Percentiles rank a stretch among this genome's conserved stretches.
phyloP scores from a whole-genome alignment of 2,888 invertebrate species.

The Coecobrya sp. region DNA sequence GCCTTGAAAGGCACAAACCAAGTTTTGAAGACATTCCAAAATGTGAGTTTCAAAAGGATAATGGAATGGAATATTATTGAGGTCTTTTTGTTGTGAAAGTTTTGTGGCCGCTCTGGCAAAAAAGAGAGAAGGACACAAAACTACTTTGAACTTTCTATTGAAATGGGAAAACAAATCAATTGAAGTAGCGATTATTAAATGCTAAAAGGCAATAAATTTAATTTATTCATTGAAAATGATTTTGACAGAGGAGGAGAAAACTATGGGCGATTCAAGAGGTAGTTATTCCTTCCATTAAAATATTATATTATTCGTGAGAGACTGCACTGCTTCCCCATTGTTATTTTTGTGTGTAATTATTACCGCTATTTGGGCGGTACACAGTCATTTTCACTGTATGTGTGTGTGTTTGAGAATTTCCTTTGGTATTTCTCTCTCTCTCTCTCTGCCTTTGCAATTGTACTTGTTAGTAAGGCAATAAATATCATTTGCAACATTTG shows the following conservation, averaged over 20 bases:
- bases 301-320: no score
- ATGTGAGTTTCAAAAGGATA: not conserved
- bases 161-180: conserved; percentile 40
- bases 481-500: conserved; percentile 52
- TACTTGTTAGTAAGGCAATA: not conserved
- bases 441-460: not conserved
- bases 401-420: no score
- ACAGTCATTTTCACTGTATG: not conserved
- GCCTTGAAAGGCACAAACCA: conserved; percentile 16
- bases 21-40: conserved; percentile 42
- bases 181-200: conserved; percentile 18
- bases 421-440: conserved; percentile 9
- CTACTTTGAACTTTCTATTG: conserved; percentile 19
- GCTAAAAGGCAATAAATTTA: conserved; percentile 40
- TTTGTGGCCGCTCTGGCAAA: not conserved
- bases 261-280: not conserved
- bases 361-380: not conserved
- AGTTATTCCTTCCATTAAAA: not conserved
- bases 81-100: conserved; percentile 15
- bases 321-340: no score
- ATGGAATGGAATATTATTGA: conserved; percentile 30
- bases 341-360: conserved; percentile 29
- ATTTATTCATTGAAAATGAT: conserved; percentile 26
- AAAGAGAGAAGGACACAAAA: not conserved
- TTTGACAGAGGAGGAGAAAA: not conserved